Evolutionary conservation across 2,113 vertebrate genomes (phyloP).

Genomic region (Prolemur simus): DNA sequence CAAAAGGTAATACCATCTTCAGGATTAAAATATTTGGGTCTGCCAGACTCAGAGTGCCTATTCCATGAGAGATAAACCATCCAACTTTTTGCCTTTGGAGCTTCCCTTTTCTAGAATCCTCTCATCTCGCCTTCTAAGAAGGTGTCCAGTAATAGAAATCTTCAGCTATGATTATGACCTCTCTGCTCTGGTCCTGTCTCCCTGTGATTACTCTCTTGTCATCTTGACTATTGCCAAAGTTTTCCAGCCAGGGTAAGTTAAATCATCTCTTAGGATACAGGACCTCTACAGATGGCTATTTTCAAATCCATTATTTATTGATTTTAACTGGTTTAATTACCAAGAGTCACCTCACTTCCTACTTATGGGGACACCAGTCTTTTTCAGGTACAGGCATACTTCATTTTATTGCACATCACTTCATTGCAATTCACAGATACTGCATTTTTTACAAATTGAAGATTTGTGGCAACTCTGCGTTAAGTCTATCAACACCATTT

Average conservation of each 20-base stretch:
- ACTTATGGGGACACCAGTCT: neutral
- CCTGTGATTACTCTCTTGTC: neutral
- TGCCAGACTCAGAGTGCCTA: neutral
- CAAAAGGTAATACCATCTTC: neutral
- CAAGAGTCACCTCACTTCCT: neutral
- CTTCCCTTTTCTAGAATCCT: neutral
- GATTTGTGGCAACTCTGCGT: neutral
- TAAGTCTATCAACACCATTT: too few relatives aligned
- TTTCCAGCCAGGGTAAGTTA: neutral
- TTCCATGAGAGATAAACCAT: neutral
- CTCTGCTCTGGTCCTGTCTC: neutral
- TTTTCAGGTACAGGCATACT: neutral
- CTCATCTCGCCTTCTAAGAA: neutral
- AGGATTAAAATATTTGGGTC: neutral
- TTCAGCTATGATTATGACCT: neutral
- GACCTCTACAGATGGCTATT: neutral
- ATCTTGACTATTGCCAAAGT: neutral
- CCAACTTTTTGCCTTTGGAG: neutral
- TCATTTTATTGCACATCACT: too few relatives aligned
- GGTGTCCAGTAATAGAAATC: neutral
- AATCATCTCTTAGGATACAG: neutral
- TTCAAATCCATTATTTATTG: neutral
- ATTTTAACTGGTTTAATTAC: neutral
- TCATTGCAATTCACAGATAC: neutral
- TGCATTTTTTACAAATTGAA: neutral